phyloP scores from a whole-genome alignment of 2,888 invertebrate species.

The Keiferia lycopersicella region DNA sequence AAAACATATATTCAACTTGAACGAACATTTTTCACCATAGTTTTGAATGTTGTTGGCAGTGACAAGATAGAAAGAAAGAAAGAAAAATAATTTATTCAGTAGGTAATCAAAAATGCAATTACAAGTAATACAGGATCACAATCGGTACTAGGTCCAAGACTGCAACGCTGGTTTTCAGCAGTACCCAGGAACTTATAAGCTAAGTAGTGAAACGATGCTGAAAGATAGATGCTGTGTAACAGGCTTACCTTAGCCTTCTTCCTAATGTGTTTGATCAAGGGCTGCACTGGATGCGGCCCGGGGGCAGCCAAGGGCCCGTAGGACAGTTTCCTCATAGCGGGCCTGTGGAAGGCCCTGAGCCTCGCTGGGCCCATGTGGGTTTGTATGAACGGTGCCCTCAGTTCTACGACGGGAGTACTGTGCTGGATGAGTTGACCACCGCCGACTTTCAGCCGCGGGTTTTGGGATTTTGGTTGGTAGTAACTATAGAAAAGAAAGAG shows the following conservation, averaged over 20 bases:
- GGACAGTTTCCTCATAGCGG: constrained; percentile 92
- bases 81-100: too few relatives aligned
- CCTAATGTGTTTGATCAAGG: constrained; percentile 93
- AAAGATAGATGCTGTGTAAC: too few relatives aligned
- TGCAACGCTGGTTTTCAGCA: too few relatives aligned
- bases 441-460: constrained; percentile 91
- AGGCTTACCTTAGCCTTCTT: constrained; percentile 84
- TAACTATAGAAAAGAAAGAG: constrained; percentile 79
- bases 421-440: constrained; percentile 97
- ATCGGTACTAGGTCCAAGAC: too few relatives aligned
- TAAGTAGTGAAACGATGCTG: too few relatives aligned
- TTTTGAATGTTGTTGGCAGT: too few relatives aligned
- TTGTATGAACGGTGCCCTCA: constrained; percentile 97
- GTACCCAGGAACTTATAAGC: too few relatives aligned
- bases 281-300: constrained; percentile 90
- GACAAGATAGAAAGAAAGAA: too few relatives aligned
- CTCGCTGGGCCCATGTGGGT: constrained; percentile 90
- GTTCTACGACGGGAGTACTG: constrained; percentile 97
- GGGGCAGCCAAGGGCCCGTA: constrained; percentile 88
- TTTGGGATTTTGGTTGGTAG: constrained; percentile 94
- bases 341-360: constrained; percentile 96
- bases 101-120: too few relatives aligned
- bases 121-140: too few relatives aligned
- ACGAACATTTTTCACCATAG: too few relatives aligned
- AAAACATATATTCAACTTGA: too few relatives aligned